These are phyloP conservation scores for Terebella lapidaria DNA, from an alignment of 2,888 invertebrate genomes.

Conservation along the genomic window DNA sequence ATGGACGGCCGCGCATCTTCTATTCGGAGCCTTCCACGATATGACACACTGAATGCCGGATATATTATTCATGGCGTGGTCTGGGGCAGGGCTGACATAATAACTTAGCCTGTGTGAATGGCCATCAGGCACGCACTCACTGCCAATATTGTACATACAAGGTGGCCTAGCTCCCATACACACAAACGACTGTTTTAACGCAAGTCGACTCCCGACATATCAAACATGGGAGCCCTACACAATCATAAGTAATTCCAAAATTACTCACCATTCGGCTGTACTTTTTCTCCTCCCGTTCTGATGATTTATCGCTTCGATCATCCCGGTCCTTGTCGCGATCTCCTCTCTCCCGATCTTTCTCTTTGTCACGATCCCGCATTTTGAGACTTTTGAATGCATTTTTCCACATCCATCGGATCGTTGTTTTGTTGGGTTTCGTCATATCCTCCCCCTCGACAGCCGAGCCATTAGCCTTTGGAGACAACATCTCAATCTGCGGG, in stretches of 20 bases:
- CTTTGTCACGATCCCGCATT: conserved; percentile 2
- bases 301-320: neutral
- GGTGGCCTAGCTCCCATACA: neutral
- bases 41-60: no score
- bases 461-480: conserved; percentile 58
- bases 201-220: no score
- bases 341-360: neutral
- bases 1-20: no score
- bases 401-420: conserved; percentile 93
- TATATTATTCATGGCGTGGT: no score
- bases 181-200: no score
- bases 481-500: conserved; percentile 43
- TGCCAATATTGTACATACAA: no score
- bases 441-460: conserved; percentile 62
- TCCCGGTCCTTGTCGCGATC: neutral
- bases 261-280: conserved; percentile 1
- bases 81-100: no score
- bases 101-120: no score
- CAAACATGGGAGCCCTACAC: no score
- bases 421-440: conserved; percentile 6
- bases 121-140: no score
- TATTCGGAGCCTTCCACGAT: no score
- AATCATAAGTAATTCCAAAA: no score
- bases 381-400: conserved; percentile 88
- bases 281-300: neutral